Evolutionary conservation across 2,113 vertebrate species (phyloP), one percentile per base, ranked within the genome.

Genomic region (Enhydra lutris): DNA sequence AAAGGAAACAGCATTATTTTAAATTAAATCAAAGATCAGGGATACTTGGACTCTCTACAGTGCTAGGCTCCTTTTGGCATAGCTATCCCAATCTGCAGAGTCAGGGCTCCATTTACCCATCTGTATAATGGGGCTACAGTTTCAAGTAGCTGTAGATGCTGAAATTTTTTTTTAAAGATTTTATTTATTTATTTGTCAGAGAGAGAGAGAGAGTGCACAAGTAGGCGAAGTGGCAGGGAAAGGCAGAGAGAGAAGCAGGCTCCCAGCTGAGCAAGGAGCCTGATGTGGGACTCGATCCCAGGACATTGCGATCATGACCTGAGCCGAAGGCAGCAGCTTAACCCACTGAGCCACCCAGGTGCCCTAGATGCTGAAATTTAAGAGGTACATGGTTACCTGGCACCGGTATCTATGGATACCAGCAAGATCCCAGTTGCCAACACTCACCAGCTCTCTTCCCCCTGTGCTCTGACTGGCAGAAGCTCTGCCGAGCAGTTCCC

Each of bases 361-460:
- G 39, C 39, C 39, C 39, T 18, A 4, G 34, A 42, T 71, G 63
- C 86, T 94, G 36, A 74, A 79, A 92, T 81, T 85, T 73, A 87
- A 95, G 50, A 95, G 36, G 52, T 36, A 26, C 4, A 4, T 39
- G 91, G 94, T 97, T 95, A 96, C 96, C 94, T 84, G 91, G 96
- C 92, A 97, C 94, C 96, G 24, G 92, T 97, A 96, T 98, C 97
- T 98, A 97, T 88, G 97, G 97, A 96, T 90, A 98, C 95, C 89
- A 67, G 78, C n/a, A 95, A 84, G 85, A 95, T 85, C 88, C 87
- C 34, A 55, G 59, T 88, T 89, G 47, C 92, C 97, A 95, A 15
- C 57, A 71, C 57, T 93, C 59, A 81, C 31, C 87, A 87, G 74
- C 84, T 97, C 71, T 89, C 84, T 94, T 52, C 63, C 74, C 42